Conservation (phyloP, 2,113 vertebrate genomes). For the Hemichromis elongatus region DNA sequence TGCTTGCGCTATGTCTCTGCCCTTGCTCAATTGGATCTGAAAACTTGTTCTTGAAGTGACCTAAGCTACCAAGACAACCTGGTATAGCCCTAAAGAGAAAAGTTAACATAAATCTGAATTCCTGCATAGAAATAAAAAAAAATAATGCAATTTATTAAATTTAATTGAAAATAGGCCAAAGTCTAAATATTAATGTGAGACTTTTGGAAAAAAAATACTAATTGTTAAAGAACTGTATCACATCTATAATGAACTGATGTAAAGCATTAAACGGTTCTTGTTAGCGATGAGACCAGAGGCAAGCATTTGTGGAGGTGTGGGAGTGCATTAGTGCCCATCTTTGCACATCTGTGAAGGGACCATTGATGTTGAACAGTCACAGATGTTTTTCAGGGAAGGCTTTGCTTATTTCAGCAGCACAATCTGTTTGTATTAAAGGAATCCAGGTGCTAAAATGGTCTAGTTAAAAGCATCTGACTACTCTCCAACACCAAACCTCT, state of each 20-base stretch:
- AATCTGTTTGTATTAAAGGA: not conserved
- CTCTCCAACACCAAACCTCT: not conserved
- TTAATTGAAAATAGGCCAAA: not conserved
- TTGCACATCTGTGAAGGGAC: not conserved
- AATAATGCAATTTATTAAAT: not conserved
- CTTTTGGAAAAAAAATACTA: not conserved
- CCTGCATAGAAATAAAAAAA: not conserved
- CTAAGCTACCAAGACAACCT: slow-evolving; percentile 81
- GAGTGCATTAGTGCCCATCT: not conserved
- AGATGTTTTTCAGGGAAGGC: not conserved
- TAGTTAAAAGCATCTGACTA: not conserved
- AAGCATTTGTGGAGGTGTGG: not conserved
- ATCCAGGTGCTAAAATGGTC: not conserved
- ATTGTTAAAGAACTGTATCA: not conserved
- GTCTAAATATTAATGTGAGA: not conserved
- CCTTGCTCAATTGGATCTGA: slow-evolving; percentile 89
- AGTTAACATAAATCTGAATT: not conserved
- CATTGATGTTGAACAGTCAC: not conserved
- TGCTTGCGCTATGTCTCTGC: slow-evolving; percentile 89
- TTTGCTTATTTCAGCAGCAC: not conserved
- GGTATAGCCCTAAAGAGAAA: slow-evolving; percentile 82
- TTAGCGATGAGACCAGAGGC: not conserved
- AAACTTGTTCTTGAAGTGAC: slow-evolving; percentile 83
- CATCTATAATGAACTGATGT: not conserved
- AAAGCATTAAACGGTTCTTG: not conserved